Percentiles rank a stretch among this genome's conserved stretches.
phyloP scores from a whole-genome alignment of 2,797 vertebrate species.

The Prunella strophiata region DNA sequence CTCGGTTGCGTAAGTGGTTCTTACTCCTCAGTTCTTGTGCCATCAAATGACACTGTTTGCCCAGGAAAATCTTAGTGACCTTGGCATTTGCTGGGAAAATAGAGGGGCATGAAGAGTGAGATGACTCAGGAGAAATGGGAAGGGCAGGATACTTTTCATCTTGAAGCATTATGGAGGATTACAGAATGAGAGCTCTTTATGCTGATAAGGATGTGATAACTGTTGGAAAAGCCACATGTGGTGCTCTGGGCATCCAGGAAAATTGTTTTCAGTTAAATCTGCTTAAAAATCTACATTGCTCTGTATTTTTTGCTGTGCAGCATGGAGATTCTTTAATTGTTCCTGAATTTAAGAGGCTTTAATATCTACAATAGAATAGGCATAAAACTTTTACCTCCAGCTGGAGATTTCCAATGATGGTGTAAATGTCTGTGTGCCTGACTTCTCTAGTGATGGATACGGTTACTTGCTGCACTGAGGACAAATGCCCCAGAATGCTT shows the following conservation, averaged over 20 bases:
- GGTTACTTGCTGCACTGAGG: not conserved
- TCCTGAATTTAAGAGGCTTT: not conserved
- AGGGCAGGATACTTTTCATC: not conserved
- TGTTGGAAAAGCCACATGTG: not conserved
- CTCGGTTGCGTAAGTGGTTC: not conserved
- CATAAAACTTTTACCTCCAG: not conserved
- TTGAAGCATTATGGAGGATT: not conserved
- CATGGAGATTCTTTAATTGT: not conserved
- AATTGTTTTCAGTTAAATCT: not conserved
- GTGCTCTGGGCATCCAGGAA: not conserved
- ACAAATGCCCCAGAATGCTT: rapidly evolving
- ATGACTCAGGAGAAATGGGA: not conserved
- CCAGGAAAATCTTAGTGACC: not conserved
- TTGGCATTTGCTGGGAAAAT: not conserved
- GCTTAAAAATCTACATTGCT: not conserved
- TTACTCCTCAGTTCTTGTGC: not conserved
- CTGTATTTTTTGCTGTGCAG: not conserved
- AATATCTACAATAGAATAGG: not conserved
- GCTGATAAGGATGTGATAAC: not conserved
- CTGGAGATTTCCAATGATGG: rapidly evolving
- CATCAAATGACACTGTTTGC: not conserved
- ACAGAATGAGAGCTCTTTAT: not conserved
- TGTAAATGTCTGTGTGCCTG: rapidly evolving
- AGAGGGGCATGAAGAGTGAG: not conserved
- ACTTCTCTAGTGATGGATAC: rapidly evolving